Base-by-base conservation (phyloP, 2,888 invertebrate species). In the Anarsia innoxiella region DNA sequence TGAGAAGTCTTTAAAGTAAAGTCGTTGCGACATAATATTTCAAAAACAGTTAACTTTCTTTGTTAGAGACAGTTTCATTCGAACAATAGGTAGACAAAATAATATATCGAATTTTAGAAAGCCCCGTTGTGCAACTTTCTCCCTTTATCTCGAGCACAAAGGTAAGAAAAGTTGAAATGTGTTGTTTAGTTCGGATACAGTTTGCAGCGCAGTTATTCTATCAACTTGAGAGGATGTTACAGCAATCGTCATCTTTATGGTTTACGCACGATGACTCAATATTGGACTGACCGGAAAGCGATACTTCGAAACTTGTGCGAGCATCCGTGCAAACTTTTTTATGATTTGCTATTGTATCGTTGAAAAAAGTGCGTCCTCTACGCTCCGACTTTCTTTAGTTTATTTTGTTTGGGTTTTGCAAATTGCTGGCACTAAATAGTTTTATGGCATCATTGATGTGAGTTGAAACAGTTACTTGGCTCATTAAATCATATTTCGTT, bases 81-180 rank as follows among this genome's bases (percentile, higher is more conserved):
- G 50, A 62, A 68, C 59, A 63, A 62, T 56, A 52, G 65, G 60
- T 56, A 49, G 62, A 71, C 68, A n/a, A n/a, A n/a, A n/a, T n/a
- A 66, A 70, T 70, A 71, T 70, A 70, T 72, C 61, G 64, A 65
- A 75, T 71, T 69, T 73, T 79, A 78, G 77, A 79, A 79, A 82
- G 79, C 74, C 72, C 69, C 49, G 47, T 66, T 82, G 79, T 59
- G 69, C 77, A 82, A 82, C 83, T 83, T 80, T 82, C 83, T 79
- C 72, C 73, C 67, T 82, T 78, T 78, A 75, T 80, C 66, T 66
- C 48, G 42, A 55, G 60, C 60, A 77, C 73, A 79, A 79, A 75
- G 68, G 67, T 70, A 68, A 65, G 59, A 63, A 64, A 68, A 67
- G 61, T 70, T 70, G 58, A 65, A 68, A 66, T 55, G 60, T 61